Evolutionary conservation across 2,797 vertebrate genomes (phyloP).

Genomic region (Lacerta bilineata): DNA sequence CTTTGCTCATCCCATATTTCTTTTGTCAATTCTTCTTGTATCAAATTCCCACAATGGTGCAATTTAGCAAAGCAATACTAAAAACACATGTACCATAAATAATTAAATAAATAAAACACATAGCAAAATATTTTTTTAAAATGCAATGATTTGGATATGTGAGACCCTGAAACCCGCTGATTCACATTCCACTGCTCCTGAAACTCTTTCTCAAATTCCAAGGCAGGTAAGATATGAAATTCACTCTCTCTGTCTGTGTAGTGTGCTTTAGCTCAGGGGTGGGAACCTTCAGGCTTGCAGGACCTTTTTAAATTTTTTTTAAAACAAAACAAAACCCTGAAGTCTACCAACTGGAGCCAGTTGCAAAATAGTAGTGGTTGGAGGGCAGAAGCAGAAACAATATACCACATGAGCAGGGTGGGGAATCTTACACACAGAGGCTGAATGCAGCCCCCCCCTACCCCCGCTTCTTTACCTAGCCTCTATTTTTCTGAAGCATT

Average conservation of each 20-base stretch:
- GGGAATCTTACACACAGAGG: too few species aligned
- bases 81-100: neutral
- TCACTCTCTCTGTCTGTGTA: neutral
- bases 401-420: neutral
- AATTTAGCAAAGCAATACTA: neutral
- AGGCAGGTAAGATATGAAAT: neutral
- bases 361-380: neutral
- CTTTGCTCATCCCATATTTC: neutral
- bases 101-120: neutral
- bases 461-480: too few species aligned
- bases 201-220: neutral
- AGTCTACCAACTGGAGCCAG: neutral
- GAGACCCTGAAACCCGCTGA: neutral
- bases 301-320: too few species aligned
- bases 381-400: neutral
- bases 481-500: neutral
- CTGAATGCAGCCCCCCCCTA: too few species aligned
- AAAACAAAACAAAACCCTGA: too few species aligned
- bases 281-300: too few species aligned
- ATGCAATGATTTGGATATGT: neutral
- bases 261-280: neutral
- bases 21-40: neutral
- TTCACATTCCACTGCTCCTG: neutral
- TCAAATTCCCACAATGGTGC: neutral
- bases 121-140: neutral